Base-by-base conservation (phyloP, 1,140 invertebrate genomes). In the Dendrolimus kikuchii region DNA sequence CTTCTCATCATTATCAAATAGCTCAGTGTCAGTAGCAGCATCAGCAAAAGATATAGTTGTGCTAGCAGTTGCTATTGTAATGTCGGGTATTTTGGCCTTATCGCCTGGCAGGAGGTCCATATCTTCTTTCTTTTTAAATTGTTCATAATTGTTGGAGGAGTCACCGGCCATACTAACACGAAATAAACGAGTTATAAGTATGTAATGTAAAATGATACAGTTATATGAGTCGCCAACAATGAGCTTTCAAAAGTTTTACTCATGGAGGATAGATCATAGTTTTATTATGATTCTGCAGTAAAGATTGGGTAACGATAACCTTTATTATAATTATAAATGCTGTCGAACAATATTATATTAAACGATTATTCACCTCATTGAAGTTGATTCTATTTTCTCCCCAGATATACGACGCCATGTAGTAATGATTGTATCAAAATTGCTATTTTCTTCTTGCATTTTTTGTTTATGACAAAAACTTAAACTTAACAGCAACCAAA, bases 371-470 rank as follows among this genome's bases (percentile, higher is more conserved):
- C 60, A 83, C 80, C 80, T 83, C 66, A 69, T 60, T 55, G 63
- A 48, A 52, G 62, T 54, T 51, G 66, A 62, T 49, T 78, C 68
- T 65, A 64, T 68, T 70, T 66, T 64, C 59, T 74, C 74, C 23
- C 68, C 77, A 57, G 77, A 81, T 62, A 81, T 65, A 68, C 71
- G 77, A 68, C 78, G 78, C 78, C 78, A 81, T 68, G 74, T 75
- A 58, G 57, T 79, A 63, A 81, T 75, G 54, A 84, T 73, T 68
- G 68, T 75, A 68, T 77, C 66, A 70, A 84, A 84, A 71, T 77
- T 23, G 23, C 23, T 74, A 57, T 71, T 75, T 58, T 71, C 76
- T 68, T 81, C 72, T 73, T 81, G 72, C 78, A 84, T 84, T 66
- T n/a, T 72, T 74, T 40, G 38, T 46, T 46, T 38, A 50, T 50